Evolutionary conservation across 2,797 vertebrate genomes (phyloP).

Genomic region (Anguilla pacifica): DNA sequence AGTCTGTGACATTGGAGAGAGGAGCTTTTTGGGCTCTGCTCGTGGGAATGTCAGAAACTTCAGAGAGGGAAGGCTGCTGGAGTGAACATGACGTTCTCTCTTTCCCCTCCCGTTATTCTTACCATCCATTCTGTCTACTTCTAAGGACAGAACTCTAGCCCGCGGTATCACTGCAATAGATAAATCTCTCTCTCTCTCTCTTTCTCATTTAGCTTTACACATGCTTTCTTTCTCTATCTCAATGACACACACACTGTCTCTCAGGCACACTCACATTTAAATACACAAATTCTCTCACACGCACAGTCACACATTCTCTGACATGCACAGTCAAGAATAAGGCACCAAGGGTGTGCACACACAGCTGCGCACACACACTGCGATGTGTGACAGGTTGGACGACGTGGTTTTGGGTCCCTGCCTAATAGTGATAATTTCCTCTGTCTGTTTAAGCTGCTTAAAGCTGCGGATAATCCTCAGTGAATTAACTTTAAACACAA

Average conservation of each 20-base stretch:
- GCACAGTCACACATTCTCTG: not conserved
- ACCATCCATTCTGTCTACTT: not conserved
- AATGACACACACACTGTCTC: not conserved
- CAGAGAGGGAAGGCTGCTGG: not conserved
- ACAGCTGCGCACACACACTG: not conserved
- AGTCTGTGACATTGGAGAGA: not conserved
- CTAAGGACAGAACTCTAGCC: not conserved
- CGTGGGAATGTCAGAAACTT: not conserved
- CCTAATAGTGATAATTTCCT: slow-evolving; percentile 48
- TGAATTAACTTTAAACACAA: slow-evolving; percentile 48
- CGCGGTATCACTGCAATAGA: not conserved
- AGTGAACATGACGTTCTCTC: not conserved
- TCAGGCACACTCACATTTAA: too few relatives aligned
- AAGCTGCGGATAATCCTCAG: slow-evolving; percentile 48
- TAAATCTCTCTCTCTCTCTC: not conserved
- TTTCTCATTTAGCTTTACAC: not conserved
- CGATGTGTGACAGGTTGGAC: slow-evolving; percentile 22
- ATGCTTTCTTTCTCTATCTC: not conserved
- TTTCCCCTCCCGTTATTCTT: not conserved
- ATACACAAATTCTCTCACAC: not conserved
- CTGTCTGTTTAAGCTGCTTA: slow-evolving; percentile 48
- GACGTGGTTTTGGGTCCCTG: slow-evolving; percentile 33
- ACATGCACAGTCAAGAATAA: not conserved
- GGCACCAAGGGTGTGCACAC: too few relatives aligned
- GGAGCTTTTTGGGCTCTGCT: not conserved